Conservation (phyloP, 2,113 vertebrate species). For the Larimichthys crocea region DNA sequence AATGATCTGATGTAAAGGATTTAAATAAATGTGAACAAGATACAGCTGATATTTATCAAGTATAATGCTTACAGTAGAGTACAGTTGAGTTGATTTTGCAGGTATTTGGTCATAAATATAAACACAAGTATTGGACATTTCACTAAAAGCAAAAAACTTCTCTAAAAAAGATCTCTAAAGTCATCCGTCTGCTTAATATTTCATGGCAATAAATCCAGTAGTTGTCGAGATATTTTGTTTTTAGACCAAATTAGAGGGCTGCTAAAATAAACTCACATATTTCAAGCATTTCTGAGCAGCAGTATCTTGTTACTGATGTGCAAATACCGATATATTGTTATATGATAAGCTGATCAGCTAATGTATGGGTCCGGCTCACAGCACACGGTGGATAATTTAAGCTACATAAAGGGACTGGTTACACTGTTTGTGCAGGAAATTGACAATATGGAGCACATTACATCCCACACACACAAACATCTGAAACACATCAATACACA, state of each 20-base stretch:
- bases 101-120: neutral
- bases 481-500: constrained; percentile 50
- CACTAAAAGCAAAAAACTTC: neutral
- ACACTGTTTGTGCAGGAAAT: constrained; percentile 38
- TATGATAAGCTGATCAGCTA: neutral
- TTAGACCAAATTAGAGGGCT: neutral
- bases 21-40: neutral
- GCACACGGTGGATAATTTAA: neutral
- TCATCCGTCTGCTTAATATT: neutral
- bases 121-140: neutral
- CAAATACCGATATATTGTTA: neutral
- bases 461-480: constrained; percentile 41
- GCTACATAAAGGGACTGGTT: constrained; percentile 19
- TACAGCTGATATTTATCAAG: too few species aligned
- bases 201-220: neutral
- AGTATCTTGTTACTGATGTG: neutral
- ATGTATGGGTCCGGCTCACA: neutral
- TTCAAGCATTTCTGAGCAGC: neutral
- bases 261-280: neutral
- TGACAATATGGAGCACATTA: constrained; percentile 60
- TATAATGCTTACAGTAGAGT: neutral
- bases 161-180: too few species aligned
- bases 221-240: neutral
- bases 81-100: neutral
- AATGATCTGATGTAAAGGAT: neutral